Conservation (phyloP, 2,797 vertebrate species). For the Babyrousa celebensis region DNA sequence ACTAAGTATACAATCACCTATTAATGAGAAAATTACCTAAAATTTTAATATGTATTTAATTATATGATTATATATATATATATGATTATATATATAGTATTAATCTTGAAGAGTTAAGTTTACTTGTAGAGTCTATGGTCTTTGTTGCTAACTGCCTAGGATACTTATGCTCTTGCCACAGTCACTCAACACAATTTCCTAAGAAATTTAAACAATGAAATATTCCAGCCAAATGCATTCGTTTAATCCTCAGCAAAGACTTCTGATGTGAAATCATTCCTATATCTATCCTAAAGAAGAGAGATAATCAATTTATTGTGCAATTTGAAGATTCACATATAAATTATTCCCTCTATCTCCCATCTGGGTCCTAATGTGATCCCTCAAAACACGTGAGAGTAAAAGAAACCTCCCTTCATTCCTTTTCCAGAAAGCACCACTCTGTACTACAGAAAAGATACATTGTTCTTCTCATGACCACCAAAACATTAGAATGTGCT, state of each 20-base stretch:
- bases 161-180: not conserved
- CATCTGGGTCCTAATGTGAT: not conserved
- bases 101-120: not conserved
- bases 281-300: not conserved
- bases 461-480: not conserved
- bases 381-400: not conserved
- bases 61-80: not conserved
- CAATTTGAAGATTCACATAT: not conserved
- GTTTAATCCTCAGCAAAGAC: not conserved
- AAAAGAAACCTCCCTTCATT: not conserved
- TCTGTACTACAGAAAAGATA: not conserved
- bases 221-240: not conserved
- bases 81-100: not conserved
- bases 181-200: not conserved
- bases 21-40: conserved; percentile 10
- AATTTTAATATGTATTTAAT: not conserved
- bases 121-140: not conserved
- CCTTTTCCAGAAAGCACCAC: not conserved
- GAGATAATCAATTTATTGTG: not conserved
- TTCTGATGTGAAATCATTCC: not conserved
- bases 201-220: not conserved
- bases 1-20: not conserved
- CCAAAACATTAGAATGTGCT: accelerated
- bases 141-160: not conserved
- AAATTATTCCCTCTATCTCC: not conserved